Conservation (phyloP, 1,140 invertebrate species). For the Euglossa dilemma region DNA sequence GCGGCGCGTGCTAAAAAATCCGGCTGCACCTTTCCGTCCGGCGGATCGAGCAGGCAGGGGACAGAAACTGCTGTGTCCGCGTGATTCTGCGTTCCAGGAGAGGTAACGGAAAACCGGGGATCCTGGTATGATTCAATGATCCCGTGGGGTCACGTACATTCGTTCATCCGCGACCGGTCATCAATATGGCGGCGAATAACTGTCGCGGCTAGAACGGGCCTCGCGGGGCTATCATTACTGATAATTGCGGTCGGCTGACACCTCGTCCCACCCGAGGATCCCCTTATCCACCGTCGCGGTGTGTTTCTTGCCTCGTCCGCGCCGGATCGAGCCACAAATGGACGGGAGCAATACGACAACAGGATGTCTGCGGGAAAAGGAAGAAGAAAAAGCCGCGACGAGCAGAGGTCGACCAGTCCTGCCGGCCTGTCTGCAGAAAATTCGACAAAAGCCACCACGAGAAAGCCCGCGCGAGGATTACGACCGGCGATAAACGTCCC, state of each 20-base stretch:
- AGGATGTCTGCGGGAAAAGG: slow-evolving; percentile 50
- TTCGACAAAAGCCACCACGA: slow-evolving; percentile 37
- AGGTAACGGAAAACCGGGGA: slow-evolving; percentile 39
- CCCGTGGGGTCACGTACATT: slow-evolving; percentile 55
- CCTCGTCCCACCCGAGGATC: slow-evolving; percentile 42
- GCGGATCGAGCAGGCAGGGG: too few species aligned
- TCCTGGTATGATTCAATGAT: slow-evolving; percentile 56
- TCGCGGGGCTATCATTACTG: slow-evolving; percentile 58
- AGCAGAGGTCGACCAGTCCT: slow-evolving; percentile 47
- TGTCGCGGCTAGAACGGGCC: slow-evolving; percentile 45
- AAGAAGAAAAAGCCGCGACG: slow-evolving; percentile 11
- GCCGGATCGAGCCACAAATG: slow-evolving; percentile 22
- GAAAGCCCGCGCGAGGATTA: not conserved
- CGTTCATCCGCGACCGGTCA: slow-evolving; percentile 59
- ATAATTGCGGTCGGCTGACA: slow-evolving; percentile 63
- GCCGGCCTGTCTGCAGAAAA: slow-evolving; percentile 26
- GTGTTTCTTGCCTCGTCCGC: not conserved
- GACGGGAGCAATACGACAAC: slow-evolving; percentile 51
- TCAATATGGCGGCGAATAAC: slow-evolving; percentile 52
- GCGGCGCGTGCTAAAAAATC: not conserved
- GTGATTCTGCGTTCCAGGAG: slow-evolving; percentile 8
- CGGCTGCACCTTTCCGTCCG: too few species aligned
- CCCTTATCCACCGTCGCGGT: slow-evolving; percentile 7
- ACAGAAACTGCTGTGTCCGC: not conserved
- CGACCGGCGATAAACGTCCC: slow-evolving; percentile 3